Percentiles rank a stretch among this genome's conserved stretches.
Conservation (phyloP, 2,113 vertebrate species). For the Formicarius rufipectus region DNA sequence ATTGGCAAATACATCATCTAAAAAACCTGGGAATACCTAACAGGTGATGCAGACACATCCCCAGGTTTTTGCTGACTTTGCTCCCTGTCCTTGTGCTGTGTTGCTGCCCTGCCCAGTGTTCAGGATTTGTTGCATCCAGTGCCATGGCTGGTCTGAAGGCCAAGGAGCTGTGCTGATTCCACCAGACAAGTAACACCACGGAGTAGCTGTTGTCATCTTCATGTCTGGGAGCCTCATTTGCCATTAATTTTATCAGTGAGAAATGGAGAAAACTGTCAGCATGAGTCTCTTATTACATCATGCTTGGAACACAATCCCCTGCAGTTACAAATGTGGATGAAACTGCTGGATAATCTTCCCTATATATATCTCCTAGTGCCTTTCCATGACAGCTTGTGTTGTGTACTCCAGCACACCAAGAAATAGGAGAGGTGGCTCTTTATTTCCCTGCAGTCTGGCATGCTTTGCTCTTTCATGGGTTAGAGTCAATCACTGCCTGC, state of each 20-base stretch:
- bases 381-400: neutral
- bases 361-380: neutral
- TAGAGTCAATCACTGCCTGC: neutral
- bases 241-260: neutral
- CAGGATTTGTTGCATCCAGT: neutral
- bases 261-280: neutral
- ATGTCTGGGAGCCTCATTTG: neutral
- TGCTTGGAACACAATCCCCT: neutral
- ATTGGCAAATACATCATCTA: neutral
- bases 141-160: neutral
- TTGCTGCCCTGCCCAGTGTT: neutral
- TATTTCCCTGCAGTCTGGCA: neutral
- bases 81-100: neutral
- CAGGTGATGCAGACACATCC: neutral
- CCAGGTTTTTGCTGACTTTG: neutral
- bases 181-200: neutral
- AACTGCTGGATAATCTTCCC: neutral
- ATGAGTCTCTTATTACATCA: neutral
- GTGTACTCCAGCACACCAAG: neutral
- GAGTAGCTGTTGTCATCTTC: neutral
- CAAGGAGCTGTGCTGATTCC: neutral
- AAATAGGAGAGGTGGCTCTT: neutral
- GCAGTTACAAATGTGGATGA: neutral
- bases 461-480: neutral
- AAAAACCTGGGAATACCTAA: neutral